Conservation (phyloP, 2,797 vertebrate species). For the Periophthalmus magnuspinnatus region DNA sequence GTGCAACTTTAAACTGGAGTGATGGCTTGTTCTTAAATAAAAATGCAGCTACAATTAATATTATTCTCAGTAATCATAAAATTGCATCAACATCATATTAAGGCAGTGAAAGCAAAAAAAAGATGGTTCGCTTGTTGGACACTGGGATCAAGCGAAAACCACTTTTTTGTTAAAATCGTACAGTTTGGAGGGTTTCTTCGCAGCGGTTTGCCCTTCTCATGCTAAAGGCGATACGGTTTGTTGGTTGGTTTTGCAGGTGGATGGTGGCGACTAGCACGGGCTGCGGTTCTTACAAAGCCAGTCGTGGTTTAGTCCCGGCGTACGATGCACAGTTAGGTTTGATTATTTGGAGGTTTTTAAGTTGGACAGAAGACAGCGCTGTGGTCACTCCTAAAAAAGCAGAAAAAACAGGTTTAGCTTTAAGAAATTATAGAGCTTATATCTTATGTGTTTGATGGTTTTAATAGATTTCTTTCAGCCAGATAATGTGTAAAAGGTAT, state of each 20-base stretch:
- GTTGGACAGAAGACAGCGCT: slow-evolving; percentile 60
- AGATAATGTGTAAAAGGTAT: not conserved
- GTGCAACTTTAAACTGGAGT: slow-evolving; percentile 74
- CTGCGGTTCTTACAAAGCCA: slow-evolving; percentile 64
- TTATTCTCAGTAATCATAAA: slow-evolving; percentile 62
- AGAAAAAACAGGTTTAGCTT: slow-evolving; percentile 42
- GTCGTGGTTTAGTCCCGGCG: slow-evolving; percentile 58
- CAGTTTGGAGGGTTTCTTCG: slow-evolving; percentile 57
- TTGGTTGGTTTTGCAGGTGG: slow-evolving; percentile 76
- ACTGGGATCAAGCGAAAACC: slow-evolving; percentile 81
- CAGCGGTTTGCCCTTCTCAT: slow-evolving; percentile 84
- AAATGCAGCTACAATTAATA: slow-evolving; percentile 82
- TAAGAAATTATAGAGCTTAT: not conserved
- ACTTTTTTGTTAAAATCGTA: slow-evolving; percentile 73
- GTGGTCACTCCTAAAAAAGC: slow-evolving; percentile 62
- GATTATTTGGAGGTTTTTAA: slow-evolving; percentile 45
- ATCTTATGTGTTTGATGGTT: not conserved
- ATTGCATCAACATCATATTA: slow-evolving; percentile 83
- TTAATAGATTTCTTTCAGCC: not conserved
- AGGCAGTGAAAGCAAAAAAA: slow-evolving; percentile 80
- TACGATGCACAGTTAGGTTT: slow-evolving; percentile 35
- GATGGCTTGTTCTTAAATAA: slow-evolving; percentile 88
- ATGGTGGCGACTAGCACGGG: slow-evolving; percentile 81
- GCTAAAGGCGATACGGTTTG: slow-evolving; percentile 78
- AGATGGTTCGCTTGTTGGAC: slow-evolving; percentile 66